Evolutionary conservation across 2,888 invertebrate species (phyloP).

Genomic region (Zygaena filipendulae): DNA sequence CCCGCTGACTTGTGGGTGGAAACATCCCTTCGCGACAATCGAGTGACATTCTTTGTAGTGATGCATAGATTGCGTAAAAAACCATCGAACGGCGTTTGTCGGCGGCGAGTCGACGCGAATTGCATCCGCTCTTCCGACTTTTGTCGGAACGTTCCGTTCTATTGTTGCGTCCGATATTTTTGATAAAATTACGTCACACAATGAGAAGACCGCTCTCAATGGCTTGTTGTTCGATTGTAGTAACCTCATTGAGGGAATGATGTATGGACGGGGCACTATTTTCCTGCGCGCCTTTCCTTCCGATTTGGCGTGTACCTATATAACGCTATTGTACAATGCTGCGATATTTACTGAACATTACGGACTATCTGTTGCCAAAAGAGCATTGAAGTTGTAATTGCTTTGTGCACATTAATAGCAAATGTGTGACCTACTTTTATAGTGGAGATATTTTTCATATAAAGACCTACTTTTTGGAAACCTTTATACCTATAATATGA

Average conservation of each 20-base stretch:
- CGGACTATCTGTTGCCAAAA: conserved; percentile 22
- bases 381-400: conserved; percentile 19
- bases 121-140: conserved; percentile 66
- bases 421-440: neutral
- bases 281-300: conserved; percentile 40
- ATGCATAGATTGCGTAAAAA: conserved; percentile 52
- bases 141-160: conserved; percentile 41
- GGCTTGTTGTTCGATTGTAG: conserved; percentile 62
- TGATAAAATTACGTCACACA: conserved; percentile 66
- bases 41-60: conserved; percentile 33
- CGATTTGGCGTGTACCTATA: conserved; percentile 33
- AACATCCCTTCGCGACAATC: conserved; percentile 60
- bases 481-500: no score
- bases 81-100: conserved; percentile 41
- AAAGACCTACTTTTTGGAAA: no score
- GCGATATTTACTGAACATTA: conserved; percentile 40
- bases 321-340: conserved; percentile 40
- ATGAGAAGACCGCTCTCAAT: conserved; percentile 44
- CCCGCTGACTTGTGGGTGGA: conserved; percentile 62
- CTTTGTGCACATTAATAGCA: conserved; percentile 19
- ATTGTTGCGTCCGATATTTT: conserved; percentile 61
- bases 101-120: conserved; percentile 58
- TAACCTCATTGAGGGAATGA: conserved; percentile 58
- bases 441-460: no score
- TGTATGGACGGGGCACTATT: conserved; percentile 38